Evolutionary conservation across 53 echinoderm and acorn worm genomes (phyloP).

Genomic region (Arbacia lixula): DNA sequence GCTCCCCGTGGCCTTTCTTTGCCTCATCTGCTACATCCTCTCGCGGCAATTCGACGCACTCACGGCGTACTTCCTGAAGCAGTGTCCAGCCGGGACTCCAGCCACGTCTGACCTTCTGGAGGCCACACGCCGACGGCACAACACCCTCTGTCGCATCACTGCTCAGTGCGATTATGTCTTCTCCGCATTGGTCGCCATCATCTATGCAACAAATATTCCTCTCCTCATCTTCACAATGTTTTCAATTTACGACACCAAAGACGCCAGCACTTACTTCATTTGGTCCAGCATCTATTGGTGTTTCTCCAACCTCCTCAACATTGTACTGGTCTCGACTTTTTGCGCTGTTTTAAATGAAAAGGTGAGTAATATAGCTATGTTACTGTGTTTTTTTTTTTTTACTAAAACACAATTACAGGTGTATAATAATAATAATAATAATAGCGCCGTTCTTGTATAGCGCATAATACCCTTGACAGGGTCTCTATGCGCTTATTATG

Average conservation of each 20-base stretch:
- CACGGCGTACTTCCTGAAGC: constrained; percentile 5
- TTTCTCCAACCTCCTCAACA: constrained; percentile 10
- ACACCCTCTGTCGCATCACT: neutral
- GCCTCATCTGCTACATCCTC: constrained; percentile 30
- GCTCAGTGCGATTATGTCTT: constrained; percentile 15
- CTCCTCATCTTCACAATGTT: constrained; percentile 35
- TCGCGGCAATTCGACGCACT: constrained; percentile 13
- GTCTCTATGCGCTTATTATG: too few relatives aligned
- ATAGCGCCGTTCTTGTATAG: too few relatives aligned
- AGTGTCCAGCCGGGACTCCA: neutral
- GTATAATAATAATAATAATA: too few relatives aligned
- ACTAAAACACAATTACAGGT: too few relatives aligned
- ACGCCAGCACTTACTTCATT: neutral
- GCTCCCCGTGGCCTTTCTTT: constrained; percentile 21
- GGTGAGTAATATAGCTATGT: too few relatives aligned
- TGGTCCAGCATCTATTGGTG: neutral
- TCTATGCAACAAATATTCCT: constrained; percentile 8
- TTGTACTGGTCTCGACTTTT: constrained; percentile 1
- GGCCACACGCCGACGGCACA: constrained; percentile 33
- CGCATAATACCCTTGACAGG: too few relatives aligned
- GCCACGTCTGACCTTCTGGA: neutral
- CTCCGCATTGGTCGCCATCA: constrained; percentile 16
- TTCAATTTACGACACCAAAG: neutral
- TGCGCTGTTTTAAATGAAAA: constrained; percentile 12
- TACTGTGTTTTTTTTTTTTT: too few relatives aligned